Conservation (phyloP, 2,797 vertebrate genomes). For the Oophaga sylvatica region DNA sequence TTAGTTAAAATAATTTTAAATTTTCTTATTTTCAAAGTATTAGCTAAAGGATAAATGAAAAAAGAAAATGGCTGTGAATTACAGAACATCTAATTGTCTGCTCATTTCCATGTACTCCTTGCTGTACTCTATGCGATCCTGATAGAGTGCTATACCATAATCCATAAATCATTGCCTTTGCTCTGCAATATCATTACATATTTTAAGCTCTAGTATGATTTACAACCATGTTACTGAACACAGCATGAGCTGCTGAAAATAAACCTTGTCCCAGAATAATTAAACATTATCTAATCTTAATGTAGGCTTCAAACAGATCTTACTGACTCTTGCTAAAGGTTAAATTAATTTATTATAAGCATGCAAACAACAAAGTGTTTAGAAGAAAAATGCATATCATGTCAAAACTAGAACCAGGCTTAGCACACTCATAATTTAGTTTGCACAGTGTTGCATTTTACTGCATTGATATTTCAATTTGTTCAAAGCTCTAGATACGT, state of each 20-base stretch:
- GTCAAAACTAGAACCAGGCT: background rate
- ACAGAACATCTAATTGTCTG: conserved; percentile 43
- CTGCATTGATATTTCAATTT: background rate
- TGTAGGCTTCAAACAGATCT: conserved; percentile 52
- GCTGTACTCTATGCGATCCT: conserved; percentile 46
- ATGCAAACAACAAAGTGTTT: conserved; percentile 40
- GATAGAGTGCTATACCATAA: conserved; percentile 53
- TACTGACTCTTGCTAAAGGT: conserved; percentile 46
- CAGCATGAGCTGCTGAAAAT: conserved; percentile 58
- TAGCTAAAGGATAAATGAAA: background rate
- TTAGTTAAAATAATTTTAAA: background rate
- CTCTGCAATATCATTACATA: conserved; percentile 60
- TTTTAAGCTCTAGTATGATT: conserved; percentile 59
- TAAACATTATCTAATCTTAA: conserved; percentile 60
- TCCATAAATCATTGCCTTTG: conserved; percentile 58
- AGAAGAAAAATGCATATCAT: conserved; percentile 23
- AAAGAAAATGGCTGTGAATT: conserved; percentile 4
- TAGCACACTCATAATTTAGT: background rate
- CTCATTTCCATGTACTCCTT: conserved; percentile 47
- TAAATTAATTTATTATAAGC: conserved; percentile 56
- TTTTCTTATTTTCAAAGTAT: background rate
- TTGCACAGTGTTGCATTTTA: background rate
- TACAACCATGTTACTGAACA: conserved; percentile 58
- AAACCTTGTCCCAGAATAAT: conserved; percentile 56
- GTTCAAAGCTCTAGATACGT: background rate